phyloP scores from a whole-genome alignment of 2,113 vertebrate genomes.

The Myotis davidii region DNA sequence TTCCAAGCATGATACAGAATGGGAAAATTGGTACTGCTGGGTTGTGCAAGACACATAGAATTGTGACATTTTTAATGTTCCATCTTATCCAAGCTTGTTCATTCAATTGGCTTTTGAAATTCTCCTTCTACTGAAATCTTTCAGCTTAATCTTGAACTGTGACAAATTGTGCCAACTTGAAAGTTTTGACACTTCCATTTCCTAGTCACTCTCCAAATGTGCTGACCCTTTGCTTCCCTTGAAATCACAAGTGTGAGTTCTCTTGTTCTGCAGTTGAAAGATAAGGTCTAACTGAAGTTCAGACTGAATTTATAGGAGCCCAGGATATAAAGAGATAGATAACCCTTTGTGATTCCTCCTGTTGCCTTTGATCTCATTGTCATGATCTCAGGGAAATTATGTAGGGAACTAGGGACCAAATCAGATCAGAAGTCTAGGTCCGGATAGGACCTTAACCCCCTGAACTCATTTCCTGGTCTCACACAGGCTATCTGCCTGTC shows the following conservation, averaged over 20 bases:
- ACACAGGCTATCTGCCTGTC: background rate
- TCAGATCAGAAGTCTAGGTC: background rate
- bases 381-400: background rate
- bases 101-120: background rate
- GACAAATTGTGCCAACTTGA: background rate
- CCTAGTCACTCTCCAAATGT: background rate
- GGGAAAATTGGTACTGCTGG: background rate
- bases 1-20: background rate
- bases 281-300: background rate
- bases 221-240: background rate
- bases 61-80: background rate
- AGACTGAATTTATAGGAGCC: background rate
- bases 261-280: background rate
- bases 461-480: background rate
- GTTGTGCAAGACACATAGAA: background rate
- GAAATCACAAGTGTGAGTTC: background rate
- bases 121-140: background rate
- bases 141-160: background rate
- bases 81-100: background rate
- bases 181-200: background rate
- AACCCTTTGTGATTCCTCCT: background rate
- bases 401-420: background rate
- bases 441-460: background rate
- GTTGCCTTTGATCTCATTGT: background rate
- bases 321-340: background rate